Evolutionary conservation across 1,140 invertebrate genomes (phyloP), one percentile per base, ranked within the genome.

Genomic region (Zaprionus gabonicus): DNA sequence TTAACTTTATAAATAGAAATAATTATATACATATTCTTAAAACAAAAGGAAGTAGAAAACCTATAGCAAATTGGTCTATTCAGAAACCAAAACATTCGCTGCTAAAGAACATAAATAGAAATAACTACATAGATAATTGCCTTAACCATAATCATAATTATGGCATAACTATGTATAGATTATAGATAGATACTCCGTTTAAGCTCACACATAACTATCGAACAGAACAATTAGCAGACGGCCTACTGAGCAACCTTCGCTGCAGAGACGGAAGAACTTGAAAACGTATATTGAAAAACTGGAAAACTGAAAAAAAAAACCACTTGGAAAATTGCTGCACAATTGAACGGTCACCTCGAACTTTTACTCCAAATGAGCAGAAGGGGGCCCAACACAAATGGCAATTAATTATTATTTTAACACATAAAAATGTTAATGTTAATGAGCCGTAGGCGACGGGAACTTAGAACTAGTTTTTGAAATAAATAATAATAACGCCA

Each of bases 371-470:
- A 51, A 68, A 67, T 72, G 55, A 69, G 49, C 57, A 25, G 9
- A 34, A 34, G 31, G 15, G 36, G 25, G 17, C 28, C 20, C 36
- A 10, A 15, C 49, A 71, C 10, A 53, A 70, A 71, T 64, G 67
- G 73, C 74, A 84, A 90, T 88, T 84, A 88, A 84, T 88, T 90
- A 88, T 68, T 69, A 55, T 66, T 72, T 73, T 58, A 71, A 71
- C 71, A 75, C 63, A 82, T 63, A 58, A 66, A 57, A 66, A 57
- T 72, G 31, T 66, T 72, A 55, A 51, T 76, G 67, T 72, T 69
- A 72, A 73, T 74, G 58, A 64, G 58, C 23, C 10, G 3, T 13
- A 28, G 53, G 27, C 59, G 23, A 7, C 15, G 34, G 20, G 57
- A 13, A 46, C 41, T 36, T 34, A 77, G 69, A 80, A 77, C 74